Conservation (phyloP, 2,797 vertebrate genomes). For the Sphenopsis melanotis region DNA sequence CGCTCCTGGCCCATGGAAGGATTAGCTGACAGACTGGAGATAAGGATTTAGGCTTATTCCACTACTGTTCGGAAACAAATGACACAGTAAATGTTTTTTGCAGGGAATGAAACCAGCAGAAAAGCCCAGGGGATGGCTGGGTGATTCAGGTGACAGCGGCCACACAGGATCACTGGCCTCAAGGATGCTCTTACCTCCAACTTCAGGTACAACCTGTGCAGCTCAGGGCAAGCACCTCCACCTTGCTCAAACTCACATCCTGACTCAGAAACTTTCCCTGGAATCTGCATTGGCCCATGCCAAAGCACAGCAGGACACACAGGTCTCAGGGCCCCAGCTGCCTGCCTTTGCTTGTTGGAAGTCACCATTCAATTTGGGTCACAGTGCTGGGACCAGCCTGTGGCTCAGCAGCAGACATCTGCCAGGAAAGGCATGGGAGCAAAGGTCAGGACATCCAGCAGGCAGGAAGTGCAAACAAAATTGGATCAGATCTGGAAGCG, state of each 20-base stretch:
- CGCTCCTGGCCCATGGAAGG: not conserved
- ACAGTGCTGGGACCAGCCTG: not conserved
- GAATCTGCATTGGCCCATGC: not conserved
- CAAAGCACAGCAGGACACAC: not conserved
- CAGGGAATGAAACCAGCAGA: not conserved
- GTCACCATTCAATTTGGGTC: not conserved
- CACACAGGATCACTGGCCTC: not conserved
- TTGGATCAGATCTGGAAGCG: not conserved
- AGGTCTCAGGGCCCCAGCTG: not conserved
- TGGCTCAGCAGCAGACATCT: not conserved
- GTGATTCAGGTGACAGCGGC: not conserved
- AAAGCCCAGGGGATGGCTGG: not conserved
- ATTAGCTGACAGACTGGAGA: not conserved
- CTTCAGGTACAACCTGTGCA: not conserved
- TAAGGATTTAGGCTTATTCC: slow-evolving; percentile 21
- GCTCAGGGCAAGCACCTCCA: not conserved
- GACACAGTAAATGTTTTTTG: slow-evolving; percentile 21
- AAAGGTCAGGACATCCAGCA: not conserved
- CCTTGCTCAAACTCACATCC: not conserved
- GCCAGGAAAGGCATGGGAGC: not conserved
- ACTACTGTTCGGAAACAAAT: slow-evolving; percentile 37
- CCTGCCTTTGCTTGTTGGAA: not conserved
- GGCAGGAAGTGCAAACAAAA: not conserved
- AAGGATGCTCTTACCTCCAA: not conserved
- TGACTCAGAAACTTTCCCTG: not conserved